These are phyloP conservation scores for Myotis daubentonii DNA, from an alignment of 2,797 vertebrate species.

Conservation along the genomic window DNA sequence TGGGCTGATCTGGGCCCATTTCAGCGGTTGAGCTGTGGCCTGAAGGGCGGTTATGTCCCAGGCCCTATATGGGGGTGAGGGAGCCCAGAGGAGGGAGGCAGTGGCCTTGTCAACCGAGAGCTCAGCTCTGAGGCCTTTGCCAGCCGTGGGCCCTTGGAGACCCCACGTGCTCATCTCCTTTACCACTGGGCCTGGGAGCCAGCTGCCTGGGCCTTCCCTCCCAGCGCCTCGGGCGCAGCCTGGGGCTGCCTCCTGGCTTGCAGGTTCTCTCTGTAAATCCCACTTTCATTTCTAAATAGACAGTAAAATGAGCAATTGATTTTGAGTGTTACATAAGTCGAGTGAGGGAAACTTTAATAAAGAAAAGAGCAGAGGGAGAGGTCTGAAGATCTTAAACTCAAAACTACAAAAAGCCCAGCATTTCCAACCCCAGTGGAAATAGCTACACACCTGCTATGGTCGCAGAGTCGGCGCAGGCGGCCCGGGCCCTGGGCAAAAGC, in stretches of 20 bases:
- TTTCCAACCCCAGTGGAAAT: not conserved
- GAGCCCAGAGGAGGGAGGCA: not conserved
- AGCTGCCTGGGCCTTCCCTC: conserved; percentile 51
- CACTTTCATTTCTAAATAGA: conserved; percentile 81
- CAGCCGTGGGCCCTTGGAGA: not conserved
- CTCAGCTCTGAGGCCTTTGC: conserved; percentile 3
- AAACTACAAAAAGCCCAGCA: conserved; percentile 58
- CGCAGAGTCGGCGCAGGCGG: conserved; percentile 17
- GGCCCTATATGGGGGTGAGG: not conserved
- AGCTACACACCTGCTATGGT: not conserved
- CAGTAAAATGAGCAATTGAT: conserved; percentile 82
- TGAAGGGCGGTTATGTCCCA: not conserved
- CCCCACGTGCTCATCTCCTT: not conserved
- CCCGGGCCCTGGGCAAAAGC: not conserved
- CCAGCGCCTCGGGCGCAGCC: conserved; percentile 70
- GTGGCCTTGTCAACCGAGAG: not conserved
- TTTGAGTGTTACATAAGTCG: conserved; percentile 75
- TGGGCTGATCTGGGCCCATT: not conserved
- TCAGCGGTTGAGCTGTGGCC: not conserved
- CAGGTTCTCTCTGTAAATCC: conserved; percentile 76
- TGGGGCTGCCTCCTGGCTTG: conserved; percentile 75
- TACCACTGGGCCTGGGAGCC: conserved; percentile 38
- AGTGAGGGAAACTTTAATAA: conserved; percentile 56
- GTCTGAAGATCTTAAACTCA: conserved; percentile 68
- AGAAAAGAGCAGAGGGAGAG: conserved; percentile 60